These are phyloP conservation scores for Parus major DNA, from an alignment of 2,113 vertebrate genomes.

Conservation along the genomic window DNA sequence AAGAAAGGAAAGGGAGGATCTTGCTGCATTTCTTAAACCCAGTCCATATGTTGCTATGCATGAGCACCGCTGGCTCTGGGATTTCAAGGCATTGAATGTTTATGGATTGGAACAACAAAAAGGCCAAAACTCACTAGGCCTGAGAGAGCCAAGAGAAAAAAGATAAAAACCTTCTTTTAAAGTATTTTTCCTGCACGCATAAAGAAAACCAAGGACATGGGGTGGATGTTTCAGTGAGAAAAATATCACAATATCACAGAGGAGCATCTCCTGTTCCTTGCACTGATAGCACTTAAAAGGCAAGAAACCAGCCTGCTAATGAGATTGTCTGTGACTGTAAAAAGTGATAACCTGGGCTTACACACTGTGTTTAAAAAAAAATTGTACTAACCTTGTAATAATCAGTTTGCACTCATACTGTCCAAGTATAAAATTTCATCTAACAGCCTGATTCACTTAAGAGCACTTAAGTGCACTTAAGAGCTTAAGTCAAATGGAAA, in stretches of 20 bases:
- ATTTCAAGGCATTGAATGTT: not conserved
- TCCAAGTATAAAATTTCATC: not conserved
- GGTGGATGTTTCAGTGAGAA: not conserved
- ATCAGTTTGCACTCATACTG: not conserved
- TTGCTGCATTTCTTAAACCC: not conserved
- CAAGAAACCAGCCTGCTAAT: not conserved
- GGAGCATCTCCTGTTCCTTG: not conserved
- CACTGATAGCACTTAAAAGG: not conserved
- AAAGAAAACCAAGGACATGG: not conserved
- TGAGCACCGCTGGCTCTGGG: not conserved
- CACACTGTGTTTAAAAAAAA: not conserved
- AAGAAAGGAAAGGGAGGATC: not conserved
- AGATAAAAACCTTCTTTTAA: fast-evolving
- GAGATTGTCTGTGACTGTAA: not conserved
- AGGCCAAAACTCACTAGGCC: not conserved
- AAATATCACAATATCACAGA: not conserved
- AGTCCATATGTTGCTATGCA: not conserved
- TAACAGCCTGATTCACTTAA: not conserved
- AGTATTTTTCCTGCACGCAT: not conserved
- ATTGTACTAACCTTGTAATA: not conserved
- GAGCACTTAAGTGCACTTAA: not conserved
- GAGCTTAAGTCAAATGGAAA: conserved; percentile 5
- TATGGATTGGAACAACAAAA: not conserved
- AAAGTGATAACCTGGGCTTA: not conserved
- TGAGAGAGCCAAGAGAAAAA: not conserved